phyloP scores from a whole-genome alignment of 1,140 invertebrate genomes.

The Euschistus heros region DNA sequence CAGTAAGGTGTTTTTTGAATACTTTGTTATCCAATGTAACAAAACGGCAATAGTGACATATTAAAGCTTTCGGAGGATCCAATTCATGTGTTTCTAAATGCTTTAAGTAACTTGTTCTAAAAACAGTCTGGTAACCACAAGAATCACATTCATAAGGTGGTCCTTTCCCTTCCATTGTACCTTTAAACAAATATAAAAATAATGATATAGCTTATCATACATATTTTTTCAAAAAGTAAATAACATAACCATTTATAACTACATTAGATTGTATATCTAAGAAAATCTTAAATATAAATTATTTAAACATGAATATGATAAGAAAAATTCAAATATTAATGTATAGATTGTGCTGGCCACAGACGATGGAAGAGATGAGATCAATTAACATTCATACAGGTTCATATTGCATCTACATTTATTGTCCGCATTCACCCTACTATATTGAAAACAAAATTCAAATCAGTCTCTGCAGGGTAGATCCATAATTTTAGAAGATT shows the following conservation, averaged over 20 bases:
- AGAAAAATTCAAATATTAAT: too few relatives aligned
- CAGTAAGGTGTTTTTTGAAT: neutral
- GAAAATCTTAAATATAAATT: too few relatives aligned
- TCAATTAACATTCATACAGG: too few relatives aligned
- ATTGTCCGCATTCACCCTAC: too few relatives aligned
- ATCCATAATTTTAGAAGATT: too few relatives aligned
- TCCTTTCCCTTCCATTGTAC: neutral
- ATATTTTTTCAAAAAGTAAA: neutral
- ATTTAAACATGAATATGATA: too few relatives aligned
- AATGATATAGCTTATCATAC: neutral
- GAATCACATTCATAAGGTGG: neutral
- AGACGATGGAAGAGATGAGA: too few relatives aligned
- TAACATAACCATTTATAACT: neutral
- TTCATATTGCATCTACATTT: too few relatives aligned
- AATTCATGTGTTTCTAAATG: neutral
- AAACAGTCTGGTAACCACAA: conserved; percentile 1
- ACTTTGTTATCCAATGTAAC: neutral
- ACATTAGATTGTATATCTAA: too few relatives aligned
- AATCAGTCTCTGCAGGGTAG: too few relatives aligned
- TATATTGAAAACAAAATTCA: too few relatives aligned
- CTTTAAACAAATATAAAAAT: neutral
- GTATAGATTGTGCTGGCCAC: too few relatives aligned
- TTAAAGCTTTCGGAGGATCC: neutral
- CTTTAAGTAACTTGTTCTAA: neutral
- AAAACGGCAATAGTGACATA: neutral